These are phyloP conservation scores for Polydrusus cervinus DNA, from an alignment of 2,888 invertebrate species.

Conservation along the genomic window DNA sequence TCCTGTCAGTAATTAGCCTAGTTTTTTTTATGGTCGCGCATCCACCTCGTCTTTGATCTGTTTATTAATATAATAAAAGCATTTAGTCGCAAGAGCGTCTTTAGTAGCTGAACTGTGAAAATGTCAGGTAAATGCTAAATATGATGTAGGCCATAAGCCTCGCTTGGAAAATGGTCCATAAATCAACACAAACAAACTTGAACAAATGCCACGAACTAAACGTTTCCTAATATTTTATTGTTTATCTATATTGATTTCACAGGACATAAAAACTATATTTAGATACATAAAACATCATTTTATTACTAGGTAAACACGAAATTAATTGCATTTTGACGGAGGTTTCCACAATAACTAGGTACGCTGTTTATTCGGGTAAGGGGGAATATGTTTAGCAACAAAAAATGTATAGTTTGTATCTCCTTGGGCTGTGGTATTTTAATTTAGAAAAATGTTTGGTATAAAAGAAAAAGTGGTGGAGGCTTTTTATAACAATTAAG, in stretches of 20 bases:
- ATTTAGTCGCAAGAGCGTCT: conserved; percentile 6
- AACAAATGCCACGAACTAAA: conserved; percentile 15
- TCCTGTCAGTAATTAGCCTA: no score
- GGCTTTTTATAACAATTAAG: no score
- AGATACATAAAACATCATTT: background rate
- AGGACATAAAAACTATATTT: background rate
- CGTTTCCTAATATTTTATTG: background rate
- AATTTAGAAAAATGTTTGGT: no score
- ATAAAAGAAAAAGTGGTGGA: no score
- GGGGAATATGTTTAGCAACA: no score
- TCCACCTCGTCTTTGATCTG: no score
- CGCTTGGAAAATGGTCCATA: conserved; percentile 32
- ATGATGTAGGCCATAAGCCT: conserved; percentile 23
- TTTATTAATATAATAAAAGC: no score
- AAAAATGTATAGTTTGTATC: no score
- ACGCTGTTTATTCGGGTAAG: no score
- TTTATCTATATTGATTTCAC: conserved; percentile 5
- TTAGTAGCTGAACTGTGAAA: conserved; percentile 29
- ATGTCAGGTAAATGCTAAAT: conserved; percentile 46
- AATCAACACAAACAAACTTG: conserved; percentile 20
- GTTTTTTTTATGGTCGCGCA: no score
- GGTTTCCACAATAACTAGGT: no score
- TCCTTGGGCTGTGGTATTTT: no score
- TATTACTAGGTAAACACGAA: conserved; percentile 1
- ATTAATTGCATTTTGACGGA: background rate